phyloP scores from a whole-genome alignment of 2,888 invertebrate species.

The Drosophila kuntzei region DNA sequence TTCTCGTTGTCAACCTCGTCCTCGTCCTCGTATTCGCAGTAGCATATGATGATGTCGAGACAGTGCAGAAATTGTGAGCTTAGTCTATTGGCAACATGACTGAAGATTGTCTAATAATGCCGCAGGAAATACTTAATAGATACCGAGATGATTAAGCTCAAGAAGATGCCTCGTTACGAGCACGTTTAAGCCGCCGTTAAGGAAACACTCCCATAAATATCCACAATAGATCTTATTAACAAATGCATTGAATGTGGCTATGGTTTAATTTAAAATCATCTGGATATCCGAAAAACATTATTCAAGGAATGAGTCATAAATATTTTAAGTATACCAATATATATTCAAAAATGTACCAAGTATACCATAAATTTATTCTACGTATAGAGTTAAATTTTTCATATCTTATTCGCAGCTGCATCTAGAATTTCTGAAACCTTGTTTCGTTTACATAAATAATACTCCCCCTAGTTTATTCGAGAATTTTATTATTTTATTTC shows the following conservation, averaged over 20 bases:
- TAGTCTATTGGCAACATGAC: slow-evolving; percentile 49
- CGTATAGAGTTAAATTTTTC: too few species aligned
- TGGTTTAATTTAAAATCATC: background rate
- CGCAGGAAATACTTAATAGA: slow-evolving; percentile 57
- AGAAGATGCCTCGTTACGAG: slow-evolving; percentile 27
- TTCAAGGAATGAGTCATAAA: too few species aligned
- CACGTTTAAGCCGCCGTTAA: slow-evolving; percentile 6
- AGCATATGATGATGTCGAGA: slow-evolving; percentile 39
- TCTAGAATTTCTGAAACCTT: too few species aligned
- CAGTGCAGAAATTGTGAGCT: slow-evolving; percentile 35
- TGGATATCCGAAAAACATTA: background rate
- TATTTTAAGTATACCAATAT: too few species aligned
- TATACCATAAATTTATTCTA: too few species aligned
- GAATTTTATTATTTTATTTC: too few species aligned
- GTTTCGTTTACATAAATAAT: too few species aligned
- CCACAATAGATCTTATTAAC: background rate
- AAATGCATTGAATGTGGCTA: background rate
- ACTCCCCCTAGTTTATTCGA: too few species aligned
- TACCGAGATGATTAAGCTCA: slow-evolving; percentile 49
- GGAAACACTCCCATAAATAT: slow-evolving; percentile 24
- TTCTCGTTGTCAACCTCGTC: background rate
- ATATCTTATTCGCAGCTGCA: too few species aligned
- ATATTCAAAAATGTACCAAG: too few species aligned
- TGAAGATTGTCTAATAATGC: slow-evolving; percentile 62
- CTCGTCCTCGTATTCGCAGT: background rate